Evolutionary conservation across 2,113 vertebrate genomes (phyloP), one percentile per base, ranked within the genome.

Genomic region (Vicugna pacos): DNA sequence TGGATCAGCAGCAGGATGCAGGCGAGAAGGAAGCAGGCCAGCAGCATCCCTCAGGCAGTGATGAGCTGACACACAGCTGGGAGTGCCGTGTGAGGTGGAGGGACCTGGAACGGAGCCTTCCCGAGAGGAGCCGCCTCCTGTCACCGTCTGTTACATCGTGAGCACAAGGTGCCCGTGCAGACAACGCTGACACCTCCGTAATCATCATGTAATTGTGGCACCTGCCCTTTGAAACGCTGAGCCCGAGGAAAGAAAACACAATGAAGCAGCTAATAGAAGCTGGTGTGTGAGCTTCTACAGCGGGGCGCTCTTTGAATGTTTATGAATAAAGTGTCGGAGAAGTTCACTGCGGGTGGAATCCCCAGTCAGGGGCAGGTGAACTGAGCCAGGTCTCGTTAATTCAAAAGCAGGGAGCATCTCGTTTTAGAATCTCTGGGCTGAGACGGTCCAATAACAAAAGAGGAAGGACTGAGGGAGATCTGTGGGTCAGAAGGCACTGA

Each of bases 151-250:
- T 52, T 87, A 85, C 11, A 19, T 52, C 3, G 1, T 79, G 60
- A 83, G 22, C 64, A 24, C 16, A 20, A 13, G 46, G 52, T 52
- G 17, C 42, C 42, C 5, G 35, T 69, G 48, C 35, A 67, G 60
- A 77, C 81, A 26, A 14, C 0, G 14, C 72, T 69, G 81, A 50
- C 42, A 30, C 42, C 50, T 86, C 65, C 6, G 1, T 83, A n/a
- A 91, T 91, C 50, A 24, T 62, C 35, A 32, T 30, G 75, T 89
- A 88, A 91, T 91, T 56, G 72, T 89, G 77, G 77, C 5, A 50
- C 58, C 46, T 87, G 91, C 38, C 91, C 92, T 94, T 93, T 72
- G 93, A 96, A 94, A 67, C 1, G 0, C 80, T 69, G 73, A 77
- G 60, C 50, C 85, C 0, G 0, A 84, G 72, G 70, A 75, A 80